Conservation (phyloP, 2,888 invertebrate genomes). For the Agrotis exclamationis region DNA sequence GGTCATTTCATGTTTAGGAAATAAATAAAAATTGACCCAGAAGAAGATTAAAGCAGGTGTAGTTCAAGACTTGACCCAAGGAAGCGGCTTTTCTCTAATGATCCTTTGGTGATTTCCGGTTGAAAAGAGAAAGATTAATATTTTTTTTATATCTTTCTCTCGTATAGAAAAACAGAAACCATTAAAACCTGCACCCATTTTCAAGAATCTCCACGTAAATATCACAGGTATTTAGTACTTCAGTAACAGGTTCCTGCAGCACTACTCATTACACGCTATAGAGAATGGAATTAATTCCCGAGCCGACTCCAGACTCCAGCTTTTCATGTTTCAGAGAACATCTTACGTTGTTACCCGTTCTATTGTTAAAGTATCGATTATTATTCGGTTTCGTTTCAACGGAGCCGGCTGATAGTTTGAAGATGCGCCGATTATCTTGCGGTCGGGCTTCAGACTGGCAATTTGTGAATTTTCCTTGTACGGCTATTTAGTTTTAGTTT, state of each 20-base stretch:
- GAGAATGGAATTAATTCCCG: conserved; percentile 85
- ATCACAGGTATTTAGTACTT: neutral
- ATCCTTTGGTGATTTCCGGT: too few species aligned
- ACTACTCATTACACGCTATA: conserved; percentile 79
- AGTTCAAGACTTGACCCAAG: too few species aligned
- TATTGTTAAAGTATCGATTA: conserved; percentile 77
- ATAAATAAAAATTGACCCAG: too few species aligned
- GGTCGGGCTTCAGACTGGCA: conserved; percentile 37
- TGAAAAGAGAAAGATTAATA: too few species aligned
- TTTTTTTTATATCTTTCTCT: too few species aligned
- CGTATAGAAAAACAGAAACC: too few species aligned
- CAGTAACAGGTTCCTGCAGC: conserved; percentile 49
- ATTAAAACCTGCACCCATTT: neutral
- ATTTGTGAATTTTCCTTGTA: conserved; percentile 45
- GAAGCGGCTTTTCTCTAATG: too few species aligned
- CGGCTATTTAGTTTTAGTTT: conserved; percentile 15
- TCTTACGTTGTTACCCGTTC: conserved; percentile 70
- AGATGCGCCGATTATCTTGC: conserved; percentile 54
- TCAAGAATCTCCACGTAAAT: neutral
- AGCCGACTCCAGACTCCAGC: conserved; percentile 82
- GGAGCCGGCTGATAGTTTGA: conserved; percentile 52
- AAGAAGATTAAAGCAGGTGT: too few species aligned
- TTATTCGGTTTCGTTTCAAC: conserved; percentile 58
- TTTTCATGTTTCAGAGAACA: conserved; percentile 77
- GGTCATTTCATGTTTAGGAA: too few species aligned